A percentile compares a stretch with the other conserved stretches of the same genome.
Conservation (phyloP, 2,888 invertebrate species). For the Tenthredo mesomela region DNA sequence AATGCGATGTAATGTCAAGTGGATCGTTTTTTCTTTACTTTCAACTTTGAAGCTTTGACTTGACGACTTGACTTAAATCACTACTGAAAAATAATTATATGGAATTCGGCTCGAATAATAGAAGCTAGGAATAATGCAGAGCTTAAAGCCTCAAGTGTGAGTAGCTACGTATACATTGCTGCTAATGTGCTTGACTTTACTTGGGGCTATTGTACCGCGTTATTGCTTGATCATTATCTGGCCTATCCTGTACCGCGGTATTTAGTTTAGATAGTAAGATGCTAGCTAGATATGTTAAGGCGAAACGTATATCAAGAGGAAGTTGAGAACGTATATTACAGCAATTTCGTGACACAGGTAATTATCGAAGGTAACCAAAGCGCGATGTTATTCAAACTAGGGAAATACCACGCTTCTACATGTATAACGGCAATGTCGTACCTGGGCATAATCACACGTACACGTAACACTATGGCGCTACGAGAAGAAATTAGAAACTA, state of each 20-base stretch:
- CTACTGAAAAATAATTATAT: slow-evolving; percentile 1
- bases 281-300: slow-evolving; percentile 22
- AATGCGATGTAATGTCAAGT: slow-evolving; percentile 8
- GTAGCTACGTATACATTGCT: slow-evolving; percentile 27
- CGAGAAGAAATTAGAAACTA: slow-evolving; percentile 26
- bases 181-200: slow-evolving; percentile 36
- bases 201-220: slow-evolving; percentile 39
- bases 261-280: slow-evolving; percentile 51
- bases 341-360: slow-evolving; percentile 48
- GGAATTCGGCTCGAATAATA: not conserved
- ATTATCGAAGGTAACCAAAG: slow-evolving; percentile 48
- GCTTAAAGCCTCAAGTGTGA: slow-evolving; percentile 1
- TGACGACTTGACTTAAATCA: not conserved
- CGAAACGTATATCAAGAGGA: not conserved
- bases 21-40: not conserved
- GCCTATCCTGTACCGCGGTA: slow-evolving; percentile 18
- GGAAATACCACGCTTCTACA: slow-evolving; percentile 7
- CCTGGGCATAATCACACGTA: slow-evolving; percentile 33
- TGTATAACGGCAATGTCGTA: not conserved
- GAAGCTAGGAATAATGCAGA: slow-evolving; percentile 21
- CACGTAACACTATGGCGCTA: not conserved
- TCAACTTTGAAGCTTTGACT: not conserved
- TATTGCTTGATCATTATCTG: slow-evolving; percentile 50
- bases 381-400: slow-evolving; percentile 25
- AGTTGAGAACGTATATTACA: slow-evolving; percentile 16